Evolutionary conservation across 2,888 invertebrate genomes (phyloP).

Genomic region (Caenorhabditis sp.): DNA sequence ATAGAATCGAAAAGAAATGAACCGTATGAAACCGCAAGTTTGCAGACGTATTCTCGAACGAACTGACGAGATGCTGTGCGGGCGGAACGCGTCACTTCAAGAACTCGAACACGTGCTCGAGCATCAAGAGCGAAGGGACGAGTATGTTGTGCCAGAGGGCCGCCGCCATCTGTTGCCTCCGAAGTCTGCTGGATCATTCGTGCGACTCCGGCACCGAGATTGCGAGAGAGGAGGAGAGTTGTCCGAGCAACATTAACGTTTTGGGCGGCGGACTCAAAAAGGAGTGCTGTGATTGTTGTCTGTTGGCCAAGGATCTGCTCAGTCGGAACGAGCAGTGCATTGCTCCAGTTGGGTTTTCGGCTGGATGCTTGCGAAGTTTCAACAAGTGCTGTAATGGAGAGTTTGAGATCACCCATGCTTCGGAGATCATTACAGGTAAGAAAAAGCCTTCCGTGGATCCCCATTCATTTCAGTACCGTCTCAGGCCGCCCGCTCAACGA

Average conservation of each 20-base stretch:
- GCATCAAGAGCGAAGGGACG: constrained; percentile 70
- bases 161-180: constrained; percentile 78
- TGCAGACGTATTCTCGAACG: constrained; percentile 50
- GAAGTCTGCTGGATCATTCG: constrained; percentile 74
- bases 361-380: constrained; percentile 75
- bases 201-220: constrained; percentile 69
- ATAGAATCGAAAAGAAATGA: too few species aligned
- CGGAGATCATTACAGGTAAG: constrained; percentile 54
- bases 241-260: constrained; percentile 67
- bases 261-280: constrained; percentile 76
- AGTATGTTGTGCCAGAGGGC: constrained; percentile 73
- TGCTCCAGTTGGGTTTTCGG: constrained; percentile 74
- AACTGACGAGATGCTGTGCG: constrained; percentile 76
- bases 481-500: constrained; percentile 56
- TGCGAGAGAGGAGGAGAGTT: constrained; percentile 64
- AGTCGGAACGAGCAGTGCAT: constrained; percentile 71
- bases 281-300: constrained; percentile 79
- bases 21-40: neutral
- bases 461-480: neutral
- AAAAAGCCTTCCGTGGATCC: neutral
- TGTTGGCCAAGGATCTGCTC: constrained; percentile 76
- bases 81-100: constrained; percentile 76
- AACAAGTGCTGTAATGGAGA: constrained; percentile 74
- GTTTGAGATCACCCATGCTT: constrained; percentile 57
- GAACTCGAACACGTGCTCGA: constrained; percentile 70